Evolutionary conservation across 1,140 invertebrate genomes (phyloP), one percentile per base, ranked within the genome.

Genomic region (Nebria ingens): DNA sequence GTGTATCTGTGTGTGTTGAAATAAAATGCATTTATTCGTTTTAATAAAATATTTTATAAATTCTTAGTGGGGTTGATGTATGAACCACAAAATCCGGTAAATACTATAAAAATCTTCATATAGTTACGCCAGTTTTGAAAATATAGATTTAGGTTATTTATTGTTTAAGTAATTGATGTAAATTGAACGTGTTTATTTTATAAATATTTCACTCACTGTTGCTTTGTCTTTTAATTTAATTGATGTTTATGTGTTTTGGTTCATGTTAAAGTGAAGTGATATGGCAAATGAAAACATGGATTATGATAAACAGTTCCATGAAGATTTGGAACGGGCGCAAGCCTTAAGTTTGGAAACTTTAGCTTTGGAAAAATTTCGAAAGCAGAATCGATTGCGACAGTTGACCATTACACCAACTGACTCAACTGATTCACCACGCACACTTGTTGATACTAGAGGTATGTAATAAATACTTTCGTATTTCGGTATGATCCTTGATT

Each of bases 341-440:
- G 87, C 88, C 53, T 71, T 93, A 19, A 91, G 89, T 72, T 76
- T 93, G 63, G 89, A 91, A 73, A 88, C 83, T 65, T 74, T 89
- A 56, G 88, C 87, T 4, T 72, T 90, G 61, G 88, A 92, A 68
- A 82, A 89, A 67, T 89, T 88, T 70, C 78, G 81, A 64, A 76
- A 83, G 45, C 77, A 84, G 65, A 82, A 80, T 59, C 57, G 60
- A 55, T 34, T 68, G 38, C 71, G 76, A 58, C 71, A 73, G 57
- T 65, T 66, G 21, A 62, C 56, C 55, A 59, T 55, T n/a, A 12
- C 21, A 21, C 22, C 21, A 2, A 21, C 12, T 13, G 21, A 45
- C 17, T 45, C 40, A 4, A 45, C 40, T 11, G 40, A 45, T 45
- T 45, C 9, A 12, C 17, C 6, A 12, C 9, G 15, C 9, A 45